Base-by-base conservation (phyloP, 2,113 vertebrate species). In the Hemiprocne comata region DNA sequence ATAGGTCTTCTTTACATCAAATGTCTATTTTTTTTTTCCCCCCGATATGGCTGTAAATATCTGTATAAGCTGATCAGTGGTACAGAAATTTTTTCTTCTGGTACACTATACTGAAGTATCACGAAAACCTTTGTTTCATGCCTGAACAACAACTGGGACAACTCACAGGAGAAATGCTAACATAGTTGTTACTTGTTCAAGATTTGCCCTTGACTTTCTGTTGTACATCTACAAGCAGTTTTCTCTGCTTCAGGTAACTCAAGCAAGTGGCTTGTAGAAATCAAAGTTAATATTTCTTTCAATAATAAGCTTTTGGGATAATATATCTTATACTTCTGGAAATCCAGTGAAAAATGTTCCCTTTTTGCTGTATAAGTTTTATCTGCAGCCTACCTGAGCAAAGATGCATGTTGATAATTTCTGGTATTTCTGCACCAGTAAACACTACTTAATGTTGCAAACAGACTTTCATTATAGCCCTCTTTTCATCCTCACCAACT, bases 321-420 rank as follows among this genome's bases (percentile, higher is more conserved):
- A 64, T 66, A 36, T 12, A 46, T 51, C 12, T 81, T 60, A 23
- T 40, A 44, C 17, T 88, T 64, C 31, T 36, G 50, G 62, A 90
- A 82, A 90, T 84, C 19, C 48, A 51, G 20, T 57, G 57, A 93
- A 84, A 16, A 70, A 55, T 86, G n/a, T 77, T 93, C 29, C 21
- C 13, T 69, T 88, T 78, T 82, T 88, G 71, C 42, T 16, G 10
- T 20, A 0, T 24, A 74, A 34, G 7, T 88, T 84, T 62, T 87
- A 53, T 71, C 46, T 93, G 53, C 31, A 87, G 53, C 19, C 70
- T 86, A 90, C 69, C 82, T 88, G 76, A 70, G n/a, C 42, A 69
- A 78, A 95, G 92, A 94, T 89, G 23, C 71, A 94, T 93, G 76
- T 71, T 96, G 79, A 92, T 92, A 84, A 93, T 94, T 94, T 95